Conservation (phyloP, 1,140 invertebrate species). For the Bombus soroeensis region DNA sequence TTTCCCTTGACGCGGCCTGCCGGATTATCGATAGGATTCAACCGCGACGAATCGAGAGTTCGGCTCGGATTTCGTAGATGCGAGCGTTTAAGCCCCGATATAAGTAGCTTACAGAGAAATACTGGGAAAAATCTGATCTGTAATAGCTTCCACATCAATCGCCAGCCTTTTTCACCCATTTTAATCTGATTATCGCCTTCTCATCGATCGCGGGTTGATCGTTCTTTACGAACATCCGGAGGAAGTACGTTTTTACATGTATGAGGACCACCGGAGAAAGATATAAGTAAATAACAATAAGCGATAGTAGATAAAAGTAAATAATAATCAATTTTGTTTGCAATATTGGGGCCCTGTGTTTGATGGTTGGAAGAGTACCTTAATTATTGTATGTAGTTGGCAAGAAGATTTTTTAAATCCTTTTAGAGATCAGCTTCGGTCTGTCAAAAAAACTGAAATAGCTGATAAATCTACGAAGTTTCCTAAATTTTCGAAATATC, state of each 20-base stretch:
- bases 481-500: too few species aligned
- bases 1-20: not conserved
- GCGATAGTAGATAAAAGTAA: too few species aligned
- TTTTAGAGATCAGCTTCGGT: too few species aligned
- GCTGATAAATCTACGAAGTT: too few species aligned
- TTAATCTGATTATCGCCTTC: constrained; percentile 37
- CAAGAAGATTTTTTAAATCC: too few species aligned
- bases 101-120: constrained; percentile 30
- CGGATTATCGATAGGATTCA: constrained; percentile 6
- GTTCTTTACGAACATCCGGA: not conserved
- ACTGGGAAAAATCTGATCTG: not conserved
- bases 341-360: too few species aligned
- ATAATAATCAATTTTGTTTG: too few species aligned
- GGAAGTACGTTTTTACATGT: not conserved
- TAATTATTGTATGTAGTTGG: too few species aligned
- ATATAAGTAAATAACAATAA: too few species aligned
- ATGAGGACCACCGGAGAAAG: too few species aligned
- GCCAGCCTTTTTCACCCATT: not conserved
- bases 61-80: constrained; percentile 29
- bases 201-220: not conserved
- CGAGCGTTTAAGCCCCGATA: constrained; percentile 24
- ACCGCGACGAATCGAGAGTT: not conserved
- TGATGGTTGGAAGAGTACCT: too few species aligned
- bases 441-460: too few species aligned
- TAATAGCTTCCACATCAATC: not conserved